Conservation (phyloP, 2,888 invertebrate genomes). For the Hypolimnas misippus region DNA sequence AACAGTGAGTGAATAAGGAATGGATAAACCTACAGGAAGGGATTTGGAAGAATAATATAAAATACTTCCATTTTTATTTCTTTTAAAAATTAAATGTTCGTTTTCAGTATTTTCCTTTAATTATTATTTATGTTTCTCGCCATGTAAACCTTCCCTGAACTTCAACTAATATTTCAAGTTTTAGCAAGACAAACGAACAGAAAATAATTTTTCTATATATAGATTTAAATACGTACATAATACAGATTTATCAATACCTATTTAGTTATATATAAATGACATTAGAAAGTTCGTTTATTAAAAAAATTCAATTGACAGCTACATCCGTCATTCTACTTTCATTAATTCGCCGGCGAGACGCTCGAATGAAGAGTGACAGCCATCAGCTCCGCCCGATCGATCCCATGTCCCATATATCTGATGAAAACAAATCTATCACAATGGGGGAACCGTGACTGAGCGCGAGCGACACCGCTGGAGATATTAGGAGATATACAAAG, state of each 20-base stretch:
- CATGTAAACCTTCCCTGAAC: too few relatives aligned
- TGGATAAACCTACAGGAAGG: too few relatives aligned
- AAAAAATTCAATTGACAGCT: slow-evolving; percentile 26
- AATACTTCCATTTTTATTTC: too few relatives aligned
- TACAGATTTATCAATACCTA: background rate
- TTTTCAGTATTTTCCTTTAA: too few relatives aligned
- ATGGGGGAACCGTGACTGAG: slow-evolving; percentile 33
- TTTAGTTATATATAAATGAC: background rate
- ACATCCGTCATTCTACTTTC: slow-evolving; percentile 32
- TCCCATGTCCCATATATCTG: slow-evolving; percentile 29
- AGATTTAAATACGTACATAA: too few relatives aligned
- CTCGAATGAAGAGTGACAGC: slow-evolving; percentile 37
- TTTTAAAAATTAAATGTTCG: too few relatives aligned
- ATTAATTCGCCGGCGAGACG: slow-evolving; percentile 15
- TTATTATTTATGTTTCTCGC: too few relatives aligned
- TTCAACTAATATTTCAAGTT: too few relatives aligned
- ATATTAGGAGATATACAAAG: background rate
- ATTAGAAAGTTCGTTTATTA: slow-evolving; percentile 36
- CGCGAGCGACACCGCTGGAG: background rate
- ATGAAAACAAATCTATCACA: slow-evolving; percentile 26
- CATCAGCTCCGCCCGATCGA: slow-evolving; percentile 15
- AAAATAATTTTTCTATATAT: too few relatives aligned
- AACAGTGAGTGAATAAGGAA: too few relatives aligned
- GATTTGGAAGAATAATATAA: too few relatives aligned
- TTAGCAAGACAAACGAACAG: too few relatives aligned